Percentiles rank a stretch among this genome's conserved stretches.
These are phyloP conservation scores for Botia almorhae DNA, from an alignment of 2,797 vertebrate species.

Conservation along the genomic window DNA sequence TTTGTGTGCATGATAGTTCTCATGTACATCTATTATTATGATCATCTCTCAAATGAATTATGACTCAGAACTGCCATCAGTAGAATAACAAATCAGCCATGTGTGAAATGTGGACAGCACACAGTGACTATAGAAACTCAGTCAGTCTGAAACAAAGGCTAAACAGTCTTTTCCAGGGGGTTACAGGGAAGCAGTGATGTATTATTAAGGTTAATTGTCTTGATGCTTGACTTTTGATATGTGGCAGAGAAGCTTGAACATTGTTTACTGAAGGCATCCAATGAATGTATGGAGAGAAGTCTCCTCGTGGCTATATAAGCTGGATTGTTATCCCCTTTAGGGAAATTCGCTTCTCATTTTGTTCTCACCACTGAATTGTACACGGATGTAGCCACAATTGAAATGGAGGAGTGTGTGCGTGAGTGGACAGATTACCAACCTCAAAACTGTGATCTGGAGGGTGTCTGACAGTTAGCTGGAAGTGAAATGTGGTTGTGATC, in stretches of 20 bases:
- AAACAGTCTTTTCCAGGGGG: slow-evolving; percentile 39
- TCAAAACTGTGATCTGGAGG: slow-evolving; percentile 59
- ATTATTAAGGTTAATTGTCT: slow-evolving; percentile 50
- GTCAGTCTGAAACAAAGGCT: slow-evolving; percentile 38
- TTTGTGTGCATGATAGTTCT: slow-evolving; percentile 27
- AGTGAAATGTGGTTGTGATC: slow-evolving; percentile 38
- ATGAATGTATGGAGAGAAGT: slow-evolving; percentile 33
- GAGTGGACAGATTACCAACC: slow-evolving; percentile 46
- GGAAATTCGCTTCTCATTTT: slow-evolving; percentile 54
- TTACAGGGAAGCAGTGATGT: slow-evolving; percentile 41
- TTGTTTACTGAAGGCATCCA: slow-evolving; percentile 5
- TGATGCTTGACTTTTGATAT: slow-evolving; percentile 43
- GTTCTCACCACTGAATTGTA: slow-evolving; percentile 51
- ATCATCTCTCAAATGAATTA: slow-evolving; percentile 23
- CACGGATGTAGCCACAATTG: slow-evolving; percentile 58
- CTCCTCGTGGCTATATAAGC: slow-evolving; percentile 20
- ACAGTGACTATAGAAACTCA: slow-evolving; percentile 43
- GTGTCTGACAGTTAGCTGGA: slow-evolving; percentile 58
- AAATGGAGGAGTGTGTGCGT: slow-evolving; percentile 58
- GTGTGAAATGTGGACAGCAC: slow-evolving; percentile 52
- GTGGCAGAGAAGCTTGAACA: slow-evolving; percentile 5
- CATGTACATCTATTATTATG: slow-evolving; percentile 22
- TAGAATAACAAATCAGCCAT: slow-evolving; percentile 32
- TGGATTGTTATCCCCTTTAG: slow-evolving; percentile 40
- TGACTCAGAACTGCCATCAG: slow-evolving; percentile 29